Evolutionary conservation across 2,888 invertebrate species (phyloP).

Genomic region (Epistrophe grossulariae): DNA sequence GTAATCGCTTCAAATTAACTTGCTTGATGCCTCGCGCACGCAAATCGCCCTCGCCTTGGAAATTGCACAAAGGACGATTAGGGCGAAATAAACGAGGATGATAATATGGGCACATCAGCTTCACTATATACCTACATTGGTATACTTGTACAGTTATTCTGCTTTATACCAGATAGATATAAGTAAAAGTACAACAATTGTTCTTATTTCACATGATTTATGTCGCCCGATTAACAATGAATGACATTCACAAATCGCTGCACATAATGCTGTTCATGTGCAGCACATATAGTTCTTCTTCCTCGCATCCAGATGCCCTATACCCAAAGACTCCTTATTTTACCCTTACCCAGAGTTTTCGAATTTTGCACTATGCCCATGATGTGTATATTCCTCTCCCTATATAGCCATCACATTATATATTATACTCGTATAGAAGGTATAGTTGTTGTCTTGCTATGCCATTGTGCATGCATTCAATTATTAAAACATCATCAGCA

Average conservation of each 20-base stretch:
- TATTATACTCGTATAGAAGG: too few relatives aligned
- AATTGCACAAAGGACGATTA: not conserved
- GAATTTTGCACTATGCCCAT: too few relatives aligned
- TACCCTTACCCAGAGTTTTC: not conserved
- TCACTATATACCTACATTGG: too few relatives aligned
- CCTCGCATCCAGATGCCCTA: not conserved
- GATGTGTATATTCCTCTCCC: not conserved
- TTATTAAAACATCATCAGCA: conserved; percentile 75
- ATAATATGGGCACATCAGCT: not conserved
- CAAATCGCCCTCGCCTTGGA: conserved; percentile 10
- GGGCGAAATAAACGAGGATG: not conserved
- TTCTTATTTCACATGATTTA: conserved; percentile 74
- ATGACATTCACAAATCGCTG: conserved; percentile 74
- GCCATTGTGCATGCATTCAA: conserved; percentile 69
- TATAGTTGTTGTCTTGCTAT: conserved; percentile 16
- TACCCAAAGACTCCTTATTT: not conserved
- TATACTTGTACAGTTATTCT: too few relatives aligned
- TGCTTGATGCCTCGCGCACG: not conserved
- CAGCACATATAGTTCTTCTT: conserved; percentile 1
- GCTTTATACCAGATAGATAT: too few relatives aligned
- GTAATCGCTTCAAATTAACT: conserved; percentile 72
- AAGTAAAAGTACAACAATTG: conserved; percentile 57
- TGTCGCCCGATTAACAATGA: conserved; percentile 71
- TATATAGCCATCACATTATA: too few relatives aligned
- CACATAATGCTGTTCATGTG: conserved; percentile 46